Base-by-base conservation (phyloP, 2,113 vertebrate genomes). In the Pachycephala philippinensis region DNA sequence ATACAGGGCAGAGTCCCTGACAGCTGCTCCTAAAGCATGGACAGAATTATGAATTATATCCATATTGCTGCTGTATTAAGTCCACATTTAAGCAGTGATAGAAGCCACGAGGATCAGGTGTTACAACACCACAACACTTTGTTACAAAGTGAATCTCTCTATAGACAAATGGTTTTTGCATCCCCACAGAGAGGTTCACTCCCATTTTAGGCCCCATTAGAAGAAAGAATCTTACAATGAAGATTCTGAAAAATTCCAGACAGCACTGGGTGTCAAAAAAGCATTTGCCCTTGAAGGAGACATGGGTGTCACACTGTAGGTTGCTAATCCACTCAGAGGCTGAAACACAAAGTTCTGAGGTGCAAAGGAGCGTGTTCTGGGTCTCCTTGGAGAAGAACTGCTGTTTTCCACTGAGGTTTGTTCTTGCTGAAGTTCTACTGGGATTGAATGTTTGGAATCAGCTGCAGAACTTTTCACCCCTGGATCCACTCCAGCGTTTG, bases 261-360 rank as follows among this genome's bases (percentile, higher is more conserved):
- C 66, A 50, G 85, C 98, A 97, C 88, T 92, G 37, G 98, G 98
- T 28, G 98, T 98, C 61, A 99, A 94, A 96, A 99, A 99, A 17
- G 98, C 96, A 16, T 95, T 94, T 15, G 98, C 98, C 31, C 98
- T 98, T 49, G 97, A 97, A 68, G 99, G 99, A 42, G 98, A 98
- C 95, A 99, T 98, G 21, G 99, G 98, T 18, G 96, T 97, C 31
- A 98, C 98, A 91, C 97, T 98, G 77, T 99, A 99, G 37, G 93
- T 84, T 0, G 95, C 95, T 69, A 99, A 92, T 40, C 99, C 99
- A 54, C n/a, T 91, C 7, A 99, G 97, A 11, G 99, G 98, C 85
- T 99, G 98, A 95, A 99, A 99, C 31, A 98, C 69, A 61, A 99
- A 99, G 91, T 98, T 98, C 7, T 98, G 54, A 16, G 99, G 99